Evolutionary conservation across 2,113 vertebrate genomes (phyloP).

Genomic region (Piaya cayana): DNA sequence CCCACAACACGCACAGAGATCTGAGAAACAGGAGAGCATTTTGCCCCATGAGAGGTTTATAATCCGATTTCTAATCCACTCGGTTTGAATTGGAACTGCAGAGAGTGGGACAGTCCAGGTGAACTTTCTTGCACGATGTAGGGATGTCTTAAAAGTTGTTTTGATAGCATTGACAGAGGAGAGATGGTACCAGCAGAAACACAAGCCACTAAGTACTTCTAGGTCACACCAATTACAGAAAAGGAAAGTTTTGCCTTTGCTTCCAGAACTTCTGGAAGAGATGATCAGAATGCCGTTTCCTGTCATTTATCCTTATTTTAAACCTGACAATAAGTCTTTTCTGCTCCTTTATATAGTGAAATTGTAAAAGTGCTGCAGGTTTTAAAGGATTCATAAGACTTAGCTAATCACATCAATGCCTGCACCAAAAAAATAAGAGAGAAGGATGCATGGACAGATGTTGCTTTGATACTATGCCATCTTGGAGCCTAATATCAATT

Average conservation of each 20-base stretch:
- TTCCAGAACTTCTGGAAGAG: neutral
- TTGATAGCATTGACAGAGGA: neutral
- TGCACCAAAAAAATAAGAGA: neutral
- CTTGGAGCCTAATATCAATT: neutral
- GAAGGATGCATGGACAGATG: neutral
- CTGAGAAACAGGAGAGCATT: neutral
- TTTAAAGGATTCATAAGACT: slow-evolving; percentile 23
- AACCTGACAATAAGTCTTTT: neutral
- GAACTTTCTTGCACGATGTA: neutral
- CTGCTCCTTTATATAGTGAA: neutral
- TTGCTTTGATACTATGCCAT: neutral
- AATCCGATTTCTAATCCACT: neutral
- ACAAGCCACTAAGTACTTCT: neutral
- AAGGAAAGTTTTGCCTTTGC: neutral
- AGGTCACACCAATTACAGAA: neutral
- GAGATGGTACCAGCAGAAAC: neutral
- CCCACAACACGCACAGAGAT: neutral
- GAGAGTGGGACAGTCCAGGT: neutral
- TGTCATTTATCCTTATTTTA: neutral
- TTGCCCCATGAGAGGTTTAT: neutral
- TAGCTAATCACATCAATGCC: neutral
- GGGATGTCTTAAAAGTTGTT: neutral
- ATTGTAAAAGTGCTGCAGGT: neutral
- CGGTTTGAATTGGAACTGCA: neutral
- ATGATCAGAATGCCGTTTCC: neutral